A percentile compares a stretch with the other conserved stretches of the same genome.
Conservation (phyloP, 2,888 invertebrate genomes). For the Syrista parreyssii region DNA sequence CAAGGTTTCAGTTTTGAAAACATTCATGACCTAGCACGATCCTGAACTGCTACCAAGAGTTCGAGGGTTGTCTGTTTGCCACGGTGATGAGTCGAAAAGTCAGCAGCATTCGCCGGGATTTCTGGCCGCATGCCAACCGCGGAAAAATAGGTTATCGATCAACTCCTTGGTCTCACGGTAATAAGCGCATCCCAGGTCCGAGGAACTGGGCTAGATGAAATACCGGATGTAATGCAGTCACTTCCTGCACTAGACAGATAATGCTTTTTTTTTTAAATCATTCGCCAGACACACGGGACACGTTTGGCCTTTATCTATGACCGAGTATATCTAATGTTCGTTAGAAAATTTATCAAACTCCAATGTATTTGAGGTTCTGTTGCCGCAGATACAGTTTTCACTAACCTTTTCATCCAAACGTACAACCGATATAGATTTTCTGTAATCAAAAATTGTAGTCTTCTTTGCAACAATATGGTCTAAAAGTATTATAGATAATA, state of each 20-base stretch:
- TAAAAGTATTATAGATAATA: background rate
- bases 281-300: background rate
- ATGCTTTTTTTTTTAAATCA: background rate
- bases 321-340: background rate
- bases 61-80: background rate
- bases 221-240: background rate
- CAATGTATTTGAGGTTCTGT: background rate
- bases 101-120: conserved; percentile 36
- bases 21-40: conserved; percentile 38
- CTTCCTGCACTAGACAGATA: background rate
- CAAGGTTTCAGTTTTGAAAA: conserved; percentile 27
- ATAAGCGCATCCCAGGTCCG: background rate
- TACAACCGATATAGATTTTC: too few relatives aligned
- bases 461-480: too few relatives aligned
- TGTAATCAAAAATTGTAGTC: too few relatives aligned
- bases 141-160: conserved; percentile 59
- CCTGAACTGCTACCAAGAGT: background rate
- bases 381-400: background rate
- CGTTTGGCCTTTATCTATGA: background rate
- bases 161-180: conserved; percentile 28
- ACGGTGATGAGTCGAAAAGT: conserved; percentile 25
- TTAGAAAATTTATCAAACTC: background rate
- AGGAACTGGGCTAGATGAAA: background rate
- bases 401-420: background rate
- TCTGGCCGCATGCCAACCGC: conserved; percentile 50